Conservation (phyloP, 2,797 vertebrate genomes). For the Aplochiton taeniatus region DNA sequence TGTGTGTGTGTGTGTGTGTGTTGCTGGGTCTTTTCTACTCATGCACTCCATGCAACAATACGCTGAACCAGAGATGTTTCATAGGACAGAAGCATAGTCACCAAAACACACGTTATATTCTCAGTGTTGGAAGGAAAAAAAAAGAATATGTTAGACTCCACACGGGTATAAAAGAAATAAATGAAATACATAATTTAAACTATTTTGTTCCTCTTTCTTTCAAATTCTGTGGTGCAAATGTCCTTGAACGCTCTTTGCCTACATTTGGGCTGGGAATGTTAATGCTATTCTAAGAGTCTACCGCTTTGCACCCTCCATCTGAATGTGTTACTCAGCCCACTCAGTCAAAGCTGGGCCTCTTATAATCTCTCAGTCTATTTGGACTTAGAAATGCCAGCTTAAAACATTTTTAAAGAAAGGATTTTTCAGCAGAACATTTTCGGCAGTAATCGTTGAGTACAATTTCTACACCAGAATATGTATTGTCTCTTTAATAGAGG, state of each 20-base stretch:
- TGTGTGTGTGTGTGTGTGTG: too few species aligned
- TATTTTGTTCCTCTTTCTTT: constrained; percentile 29
- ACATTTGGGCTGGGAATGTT: constrained; percentile 37
- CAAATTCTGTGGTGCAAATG: constrained; percentile 32
- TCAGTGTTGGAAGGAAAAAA: too few species aligned
- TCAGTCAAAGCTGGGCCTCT: not conserved
- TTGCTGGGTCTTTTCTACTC: too few species aligned
- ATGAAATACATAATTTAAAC: too few species aligned
- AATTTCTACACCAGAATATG: too few species aligned
- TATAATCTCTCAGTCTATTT: constrained; percentile 5
- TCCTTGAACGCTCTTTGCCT: constrained; percentile 36
- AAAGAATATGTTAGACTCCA: too few species aligned
- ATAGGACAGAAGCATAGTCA: not conserved
- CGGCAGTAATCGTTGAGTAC: too few species aligned
- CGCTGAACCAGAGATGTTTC: too few species aligned
- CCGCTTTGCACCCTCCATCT: constrained; percentile 1
- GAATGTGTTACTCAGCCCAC: not conserved
- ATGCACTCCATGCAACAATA: too few species aligned
- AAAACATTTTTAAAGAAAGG: not conserved
- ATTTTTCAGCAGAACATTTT: not conserved
- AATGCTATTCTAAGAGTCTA: not conserved
- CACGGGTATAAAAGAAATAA: too few species aligned
- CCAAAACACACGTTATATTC: too few species aligned
- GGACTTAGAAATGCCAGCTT: not conserved
- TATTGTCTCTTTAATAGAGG: too few species aligned